Base-by-base conservation (phyloP, 2,113 vertebrate genomes). In the Diadophis punctatus region DNA sequence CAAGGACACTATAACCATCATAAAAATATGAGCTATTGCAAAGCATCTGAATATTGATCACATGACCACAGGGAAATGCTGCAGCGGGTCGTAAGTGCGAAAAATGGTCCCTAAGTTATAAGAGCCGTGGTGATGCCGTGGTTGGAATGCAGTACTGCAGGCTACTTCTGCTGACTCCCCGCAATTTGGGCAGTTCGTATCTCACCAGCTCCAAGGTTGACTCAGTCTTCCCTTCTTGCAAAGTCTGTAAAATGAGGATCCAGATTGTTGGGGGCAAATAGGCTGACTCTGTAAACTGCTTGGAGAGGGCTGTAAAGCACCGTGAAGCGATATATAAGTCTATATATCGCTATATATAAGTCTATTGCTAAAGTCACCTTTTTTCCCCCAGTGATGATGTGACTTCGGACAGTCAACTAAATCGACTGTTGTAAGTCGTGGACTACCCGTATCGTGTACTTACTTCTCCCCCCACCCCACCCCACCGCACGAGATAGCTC, bases 391-490 rank as follows among this genome's bases (percentile, higher is more conserved):
- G 63, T 7, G 14, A n/a, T 7, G 30, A 12, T 34, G 30, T 68
- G n/a, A 68, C 14, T 68, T 68, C 3, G 9, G 25, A 27, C 25
- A 6, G 20, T 60, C 25, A 27, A 60, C 9, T 60, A 27, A 60
- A 60, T 60, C 25, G 25, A 60, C 3, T 27, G 30, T 63, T n/a
- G 60, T 63, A 63, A n/a, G 1, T 60, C 27, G 58, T 30, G 58
- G 27, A 12, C 4, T 1, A n/a, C 60, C 25, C 1, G 1, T 12
- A 34, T 22, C 18, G 20, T 2, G 2, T 16, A 87, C 48, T 60
- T 27, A 27, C 5, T 86, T 48, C 43, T 14, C 23, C 0, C 0
- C 23, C 80, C 39, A 2, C 39, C 27, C 0, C 68, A 0, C 3
- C 39, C n/a, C 12, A 3, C 3, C 2, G 25, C 58, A 74, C 63